Evolutionary conservation across 2,888 invertebrate genomes (phyloP).

Genomic region (Bugulina stolonifera): DNA sequence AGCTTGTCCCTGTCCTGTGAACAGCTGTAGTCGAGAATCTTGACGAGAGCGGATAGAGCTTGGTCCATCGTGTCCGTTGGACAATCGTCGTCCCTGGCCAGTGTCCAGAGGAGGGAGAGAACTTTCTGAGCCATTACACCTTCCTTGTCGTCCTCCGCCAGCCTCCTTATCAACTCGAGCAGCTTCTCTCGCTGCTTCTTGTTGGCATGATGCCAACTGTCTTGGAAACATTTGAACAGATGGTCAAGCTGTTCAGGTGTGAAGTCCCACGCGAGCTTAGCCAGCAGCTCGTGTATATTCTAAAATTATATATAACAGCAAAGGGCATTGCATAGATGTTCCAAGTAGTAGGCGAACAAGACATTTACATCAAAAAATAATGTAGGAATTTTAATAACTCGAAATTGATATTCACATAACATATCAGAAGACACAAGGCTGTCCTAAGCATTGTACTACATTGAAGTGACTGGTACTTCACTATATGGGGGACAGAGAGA

Average conservation of each 20-base stretch:
- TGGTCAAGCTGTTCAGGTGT: constrained; percentile 94
- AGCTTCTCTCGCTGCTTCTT: constrained; percentile 92
- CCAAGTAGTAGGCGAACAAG: no score
- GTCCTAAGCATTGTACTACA: no score
- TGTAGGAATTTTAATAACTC: no score
- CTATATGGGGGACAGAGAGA: no score
- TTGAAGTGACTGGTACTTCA: no score
- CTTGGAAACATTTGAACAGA: constrained; percentile 90
- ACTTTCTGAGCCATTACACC: constrained; percentile 98
- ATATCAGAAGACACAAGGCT: no score
- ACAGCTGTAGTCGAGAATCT: constrained; percentile 95
- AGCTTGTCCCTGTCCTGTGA: constrained; percentile 91
- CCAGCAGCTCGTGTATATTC: constrained; percentile 90
- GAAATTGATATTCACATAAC: no score
- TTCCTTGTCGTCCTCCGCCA: constrained; percentile 97
- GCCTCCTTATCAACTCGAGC: constrained; percentile 82
- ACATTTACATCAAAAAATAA: no score
- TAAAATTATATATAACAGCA: no score
- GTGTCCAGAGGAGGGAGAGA: constrained; percentile 87
- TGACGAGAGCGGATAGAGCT: constrained; percentile 86
- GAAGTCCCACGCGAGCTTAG: constrained; percentile 96
- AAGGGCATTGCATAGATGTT: no score
- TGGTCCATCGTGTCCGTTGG: constrained; percentile 96
- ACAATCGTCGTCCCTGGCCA: constrained; percentile 91
- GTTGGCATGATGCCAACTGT: constrained; percentile 88